phyloP scores from a whole-genome alignment of 2,113 vertebrate genomes.

The Sarotherodon lohbergeri region DNA sequence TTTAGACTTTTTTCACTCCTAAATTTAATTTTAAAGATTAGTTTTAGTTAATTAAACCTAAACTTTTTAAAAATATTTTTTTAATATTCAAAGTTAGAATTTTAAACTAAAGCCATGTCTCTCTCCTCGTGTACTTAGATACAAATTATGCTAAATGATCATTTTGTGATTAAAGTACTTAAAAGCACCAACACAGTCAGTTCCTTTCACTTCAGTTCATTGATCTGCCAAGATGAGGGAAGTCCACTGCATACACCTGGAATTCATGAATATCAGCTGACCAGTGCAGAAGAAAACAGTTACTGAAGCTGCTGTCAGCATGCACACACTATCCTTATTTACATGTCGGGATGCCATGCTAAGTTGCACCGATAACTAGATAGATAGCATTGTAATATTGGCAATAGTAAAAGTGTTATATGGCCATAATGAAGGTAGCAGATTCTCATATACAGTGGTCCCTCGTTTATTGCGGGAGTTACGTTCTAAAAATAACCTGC shows the following conservation, averaged over 20 bases:
- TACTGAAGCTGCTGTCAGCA: background rate
- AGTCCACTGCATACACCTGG: background rate
- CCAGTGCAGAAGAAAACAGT: background rate
- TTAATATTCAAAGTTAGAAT: background rate
- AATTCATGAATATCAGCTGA: background rate
- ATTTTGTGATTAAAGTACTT: background rate
- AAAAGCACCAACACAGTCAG: background rate
- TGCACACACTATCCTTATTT: background rate
- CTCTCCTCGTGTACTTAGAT: background rate
- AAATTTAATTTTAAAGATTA: background rate
- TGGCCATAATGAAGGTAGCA: background rate
- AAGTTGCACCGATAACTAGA: background rate
- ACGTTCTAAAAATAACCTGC: background rate
- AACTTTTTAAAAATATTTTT: background rate
- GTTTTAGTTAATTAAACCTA: background rate
- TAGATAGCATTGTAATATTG: background rate
- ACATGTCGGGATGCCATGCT: background rate
- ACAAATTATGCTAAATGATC: background rate
- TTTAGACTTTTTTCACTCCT: background rate
- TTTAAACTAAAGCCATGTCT: background rate
- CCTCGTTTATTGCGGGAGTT: background rate
- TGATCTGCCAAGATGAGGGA: background rate
- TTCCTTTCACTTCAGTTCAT: background rate
- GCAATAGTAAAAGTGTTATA: background rate
- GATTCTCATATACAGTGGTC: background rate